Evolutionary conservation across 1,140 invertebrate species (phyloP), one percentile per base, ranked within the genome.

Genomic region (Caerostris extrusa): DNA sequence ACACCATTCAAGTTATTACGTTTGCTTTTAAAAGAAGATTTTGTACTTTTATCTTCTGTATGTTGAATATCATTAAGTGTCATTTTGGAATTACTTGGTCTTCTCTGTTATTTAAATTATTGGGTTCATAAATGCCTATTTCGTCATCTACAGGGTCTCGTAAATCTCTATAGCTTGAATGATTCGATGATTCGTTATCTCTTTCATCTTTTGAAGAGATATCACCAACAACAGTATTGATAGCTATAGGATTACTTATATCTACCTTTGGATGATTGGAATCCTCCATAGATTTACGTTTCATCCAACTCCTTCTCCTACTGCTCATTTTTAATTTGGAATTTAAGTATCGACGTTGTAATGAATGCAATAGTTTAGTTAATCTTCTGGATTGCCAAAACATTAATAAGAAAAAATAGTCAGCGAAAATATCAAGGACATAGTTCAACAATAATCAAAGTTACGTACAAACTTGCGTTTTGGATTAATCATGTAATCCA

Each of bases 331-430:
- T 90, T 7, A 94, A 8, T 83, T 90, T 93, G 8, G 71, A 53
- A 57, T 8, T 82, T 7, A 81, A 4, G 34, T 90, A 90, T 12
- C 88, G 17, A 34, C 87, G 56, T 69, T 69, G 55, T 3, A 90
- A n/a, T 0, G 87, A 94, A 90, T 69, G 14, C 5, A 90, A 10
- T 3, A 94, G 19, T 34, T 53, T 34, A 8, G 60, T 50, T 67
- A 94, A 58, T 69, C 88, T 90, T 50, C 93, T 89, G 3, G 92
- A 93, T 77, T 90, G 87, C 93, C 87, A 94, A n/a, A 94, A 85
- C 8, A 86, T 56, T 34, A 94, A 58, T 12, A 90, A 14, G 58
- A 94, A 57, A 85, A 81, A 19, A 94, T 55, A 34, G 81, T 60
- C 10, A 90, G 14, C 57, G 93, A 94, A 83, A 90, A 69, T 34